phyloP scores from a whole-genome alignment of 2,797 vertebrate species.

The Sebastes oblongus region DNA sequence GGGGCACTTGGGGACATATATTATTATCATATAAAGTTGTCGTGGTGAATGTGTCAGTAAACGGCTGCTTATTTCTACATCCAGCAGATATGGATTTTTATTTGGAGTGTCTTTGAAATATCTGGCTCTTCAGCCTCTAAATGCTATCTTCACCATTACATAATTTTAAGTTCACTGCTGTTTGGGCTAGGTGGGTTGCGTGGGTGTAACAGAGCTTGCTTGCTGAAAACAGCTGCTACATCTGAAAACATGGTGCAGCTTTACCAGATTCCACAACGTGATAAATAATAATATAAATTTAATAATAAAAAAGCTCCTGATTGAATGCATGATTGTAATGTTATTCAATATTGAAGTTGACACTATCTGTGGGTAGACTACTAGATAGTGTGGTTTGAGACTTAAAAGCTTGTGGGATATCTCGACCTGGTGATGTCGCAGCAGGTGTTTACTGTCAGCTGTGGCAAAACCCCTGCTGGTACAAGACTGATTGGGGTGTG shows the following conservation, averaged over 20 bases:
- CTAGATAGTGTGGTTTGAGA: neutral
- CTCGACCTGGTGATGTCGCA: neutral
- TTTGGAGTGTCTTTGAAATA: neutral
- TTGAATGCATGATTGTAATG: neutral
- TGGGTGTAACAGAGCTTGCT: neutral
- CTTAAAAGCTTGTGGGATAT: neutral
- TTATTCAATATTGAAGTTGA: neutral
- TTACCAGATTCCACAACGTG: neutral
- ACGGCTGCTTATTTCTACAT: neutral
- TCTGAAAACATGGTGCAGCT: neutral
- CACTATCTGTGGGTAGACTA: neutral
- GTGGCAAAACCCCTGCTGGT: slow-evolving; percentile 1
- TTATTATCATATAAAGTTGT: neutral
- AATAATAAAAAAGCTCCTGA: neutral
- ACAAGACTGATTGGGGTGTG: neutral
- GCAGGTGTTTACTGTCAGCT: slow-evolving; percentile 18
- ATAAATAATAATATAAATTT: neutral
- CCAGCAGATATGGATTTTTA: neutral
- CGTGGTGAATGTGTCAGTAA: neutral
- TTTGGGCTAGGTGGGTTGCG: neutral
- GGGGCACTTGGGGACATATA: too few relatives aligned
- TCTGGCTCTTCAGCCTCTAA: neutral
- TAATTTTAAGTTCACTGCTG: neutral
- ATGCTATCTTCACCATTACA: neutral
- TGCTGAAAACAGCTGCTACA: neutral